Conservation (phyloP, 2,888 invertebrate genomes). For the Miltochrista miniata region DNA sequence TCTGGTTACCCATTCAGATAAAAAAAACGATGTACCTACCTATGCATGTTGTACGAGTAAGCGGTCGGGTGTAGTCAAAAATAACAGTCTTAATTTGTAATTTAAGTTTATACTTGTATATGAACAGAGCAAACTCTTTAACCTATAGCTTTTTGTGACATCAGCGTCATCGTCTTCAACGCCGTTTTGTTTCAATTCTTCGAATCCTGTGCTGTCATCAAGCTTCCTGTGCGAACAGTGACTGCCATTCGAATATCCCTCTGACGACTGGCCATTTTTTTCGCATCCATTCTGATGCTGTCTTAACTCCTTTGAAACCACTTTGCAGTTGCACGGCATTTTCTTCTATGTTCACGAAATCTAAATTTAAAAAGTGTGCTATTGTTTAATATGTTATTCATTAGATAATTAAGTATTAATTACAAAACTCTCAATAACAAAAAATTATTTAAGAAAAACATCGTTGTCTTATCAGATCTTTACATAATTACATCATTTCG, state of each 20-base stretch:
- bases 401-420: too few species aligned
- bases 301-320: conserved; percentile 32
- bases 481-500: background rate
- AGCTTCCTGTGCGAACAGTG: conserved; percentile 58
- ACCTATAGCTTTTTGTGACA: conserved; percentile 59
- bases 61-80: too few species aligned
- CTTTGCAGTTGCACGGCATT: conserved; percentile 62
- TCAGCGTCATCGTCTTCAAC: conserved; percentile 26
- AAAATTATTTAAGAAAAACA: background rate
- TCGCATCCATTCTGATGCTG: conserved; percentile 49
- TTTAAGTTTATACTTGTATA: background rate
- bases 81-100: background rate
- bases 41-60: too few species aligned
- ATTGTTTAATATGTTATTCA: too few species aligned
- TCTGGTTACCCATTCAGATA: too few species aligned
- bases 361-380: conserved; percentile 14
- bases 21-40: too few species aligned
- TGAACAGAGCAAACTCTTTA: conserved; percentile 16
- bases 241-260: conserved; percentile 37
- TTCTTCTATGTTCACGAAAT: conserved; percentile 13
- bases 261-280: conserved; percentile 22
- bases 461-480: background rate
- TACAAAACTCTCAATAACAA: background rate
- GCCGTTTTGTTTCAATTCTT: conserved; percentile 18
- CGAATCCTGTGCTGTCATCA: conserved; percentile 44